These are phyloP conservation scores for Eurystomus gularis DNA, from an alignment of 2,113 vertebrate genomes.

Conservation along the genomic window DNA sequence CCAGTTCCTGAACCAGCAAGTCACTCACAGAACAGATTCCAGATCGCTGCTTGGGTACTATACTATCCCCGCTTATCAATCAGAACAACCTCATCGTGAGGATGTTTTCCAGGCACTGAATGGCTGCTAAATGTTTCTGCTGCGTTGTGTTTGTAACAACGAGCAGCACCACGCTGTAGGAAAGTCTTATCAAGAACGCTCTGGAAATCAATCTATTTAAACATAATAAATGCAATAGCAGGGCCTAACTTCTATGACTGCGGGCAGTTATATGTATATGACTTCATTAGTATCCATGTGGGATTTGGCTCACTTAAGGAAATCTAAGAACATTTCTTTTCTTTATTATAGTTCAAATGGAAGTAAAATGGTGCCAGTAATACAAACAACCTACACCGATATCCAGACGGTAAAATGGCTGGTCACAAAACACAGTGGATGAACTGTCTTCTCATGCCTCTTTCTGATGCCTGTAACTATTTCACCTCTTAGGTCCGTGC, in stretches of 20 bases:
- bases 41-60: not conserved
- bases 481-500: not conserved
- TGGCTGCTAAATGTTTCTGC: not conserved
- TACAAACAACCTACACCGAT: not conserved
- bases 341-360: not conserved
- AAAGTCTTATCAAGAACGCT: not conserved
- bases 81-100: not conserved
- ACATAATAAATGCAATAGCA: not conserved
- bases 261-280: not conserved
- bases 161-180: not conserved
- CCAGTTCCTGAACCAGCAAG: not conserved
- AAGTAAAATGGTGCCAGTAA: not conserved
- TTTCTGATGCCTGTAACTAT: not conserved
- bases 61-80: not conserved
- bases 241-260: not conserved
- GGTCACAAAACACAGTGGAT: not conserved
- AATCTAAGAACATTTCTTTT: not conserved
- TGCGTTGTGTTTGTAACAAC: not conserved
- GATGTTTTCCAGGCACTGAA: not conserved
- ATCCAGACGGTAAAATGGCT: not conserved
- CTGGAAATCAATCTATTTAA: not conserved
- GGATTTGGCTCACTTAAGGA: not conserved
- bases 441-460: not conserved
- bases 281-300: not conserved
- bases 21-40: not conserved